A percentile compares a stretch with the other conserved stretches of the same genome.
phyloP scores from a whole-genome alignment of 2,888 invertebrate genomes.

The Melikaiella ostensackeni region DNA sequence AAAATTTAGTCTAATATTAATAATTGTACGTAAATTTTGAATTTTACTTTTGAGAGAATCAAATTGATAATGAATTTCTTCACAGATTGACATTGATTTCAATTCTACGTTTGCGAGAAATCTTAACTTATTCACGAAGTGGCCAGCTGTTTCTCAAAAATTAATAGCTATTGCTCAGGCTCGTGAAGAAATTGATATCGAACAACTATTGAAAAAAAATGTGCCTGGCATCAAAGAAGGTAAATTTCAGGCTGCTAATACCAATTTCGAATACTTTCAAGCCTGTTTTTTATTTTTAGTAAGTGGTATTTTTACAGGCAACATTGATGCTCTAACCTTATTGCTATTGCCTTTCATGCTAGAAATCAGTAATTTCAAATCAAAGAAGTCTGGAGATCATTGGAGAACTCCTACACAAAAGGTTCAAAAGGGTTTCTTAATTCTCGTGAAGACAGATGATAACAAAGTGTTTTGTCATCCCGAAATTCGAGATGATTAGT shows the following conservation, averaged over 20 bases:
- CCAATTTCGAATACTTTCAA: background rate
- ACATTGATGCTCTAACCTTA: background rate
- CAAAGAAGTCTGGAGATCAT: background rate
- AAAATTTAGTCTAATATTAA: background rate
- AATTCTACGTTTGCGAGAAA: background rate
- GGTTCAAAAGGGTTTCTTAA: background rate
- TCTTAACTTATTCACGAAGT: background rate
- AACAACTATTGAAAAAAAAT: background rate
- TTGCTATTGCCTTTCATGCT: background rate
- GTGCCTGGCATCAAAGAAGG: background rate
- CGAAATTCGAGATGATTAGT: too few species aligned
- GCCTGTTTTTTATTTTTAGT: too few species aligned
- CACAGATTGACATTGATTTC: background rate
- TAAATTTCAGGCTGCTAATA: background rate
- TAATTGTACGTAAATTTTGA: background rate
- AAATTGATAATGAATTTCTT: background rate
- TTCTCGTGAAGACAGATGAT: background rate
- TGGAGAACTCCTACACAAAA: background rate
- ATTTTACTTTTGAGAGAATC: too few species aligned
- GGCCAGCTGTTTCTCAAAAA: background rate
- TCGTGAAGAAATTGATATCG: background rate
- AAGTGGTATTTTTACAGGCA: background rate
- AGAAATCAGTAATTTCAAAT: background rate
- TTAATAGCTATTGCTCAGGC: background rate
- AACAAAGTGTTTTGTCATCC: too few species aligned